Evolutionary conservation across 1,140 invertebrate species (phyloP), one percentile per base, ranked within the genome.

Genomic region (Atta colombica): DNA sequence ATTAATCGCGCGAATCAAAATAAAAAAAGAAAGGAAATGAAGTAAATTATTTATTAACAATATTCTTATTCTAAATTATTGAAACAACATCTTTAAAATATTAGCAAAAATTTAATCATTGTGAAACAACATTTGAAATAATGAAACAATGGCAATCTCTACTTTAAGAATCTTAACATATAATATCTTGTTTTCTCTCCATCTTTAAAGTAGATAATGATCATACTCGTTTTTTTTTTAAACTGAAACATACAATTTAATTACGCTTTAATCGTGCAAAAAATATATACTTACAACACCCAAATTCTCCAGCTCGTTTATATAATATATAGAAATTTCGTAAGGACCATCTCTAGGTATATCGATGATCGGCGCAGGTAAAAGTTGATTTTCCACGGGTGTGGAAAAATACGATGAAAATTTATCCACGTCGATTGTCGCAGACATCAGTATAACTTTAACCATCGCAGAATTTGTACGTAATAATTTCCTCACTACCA

Each of bases 401-500:
- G 94, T 94, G n/a, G 96, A 95, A 96, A 99, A 99, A 92, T 98
- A 99, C 10, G 96, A 93, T 0, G 97, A 95, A 94, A 99, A 98
- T 84, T 97, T 96, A 5, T 96, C 93, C 21, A 96, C 96, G 92
- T 98, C 96, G 86, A 99, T 96, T 7, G 98, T 99, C 0, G 98
- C 98, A 21, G 98, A 99, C 98, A 99, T 99, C 0, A 99, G 93
- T 63, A 99, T 96, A 3, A 99, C 96, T 94, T 98, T 98, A 0
- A 98, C 97, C 68, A 95, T 94, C 2, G 96, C 95, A 0, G 97
- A 97, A 89, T 97, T 97, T 0, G 96, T 97, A 60, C 96, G 96
- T n/a, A 99, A 92, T 18, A 99, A 94, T 74, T 98, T 98, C 81
- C 97, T 97, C 0, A 99, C 96, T 16, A 99, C 95, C 21, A 99